Evolutionary conservation across 53 echinoderm and acorn worm species (phyloP), one percentile per base, ranked within the genome.

Genomic region (Paracentrotus lividus): DNA sequence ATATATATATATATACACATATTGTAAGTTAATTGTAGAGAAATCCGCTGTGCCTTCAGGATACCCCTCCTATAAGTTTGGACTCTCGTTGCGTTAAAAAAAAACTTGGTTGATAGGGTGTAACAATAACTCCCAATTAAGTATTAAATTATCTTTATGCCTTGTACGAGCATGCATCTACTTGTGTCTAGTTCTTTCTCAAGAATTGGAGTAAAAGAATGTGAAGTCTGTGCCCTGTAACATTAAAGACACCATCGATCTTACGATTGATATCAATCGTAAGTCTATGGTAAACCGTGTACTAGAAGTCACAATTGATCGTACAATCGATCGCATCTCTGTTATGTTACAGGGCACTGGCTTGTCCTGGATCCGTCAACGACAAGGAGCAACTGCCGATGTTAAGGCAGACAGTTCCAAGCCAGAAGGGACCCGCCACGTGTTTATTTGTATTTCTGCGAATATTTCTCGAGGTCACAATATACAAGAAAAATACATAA

Each of bases 381-480:
- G 36, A 23, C 23, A 45, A 2, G 6, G 24, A 81, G 33, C 81
- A 81, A 81, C 81, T 81, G 81, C 5, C n/a, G 47, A 47, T 47
- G 81, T 45, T 38, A 72, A 38, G 72, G 36, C 47, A 47, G 26
- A 81, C n/a, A 16, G 13, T 47, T 47, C 1, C 23, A 47, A n/a
- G 44, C 81, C 81, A n/a, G 64, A 58, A 64, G 89, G 60, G 43
- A 24, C 64, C 89, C 89, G 89, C 60, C 89, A 61, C 65, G 44
- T 89, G 89, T 89, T 89, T 89, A 64, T 89, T 89, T 89, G 89
- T 89, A 89, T 89, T 89, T 89, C 89, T 89, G 59, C 89, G 89
- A 89, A 60, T 89, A 89, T 89, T 89, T 89, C 89, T 89, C 47
- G 60, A 89, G 89, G 89, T 89, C 89, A 64, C 89, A 89, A 89